Evolutionary conservation across 2,888 invertebrate species (phyloP).

Genomic region (Andrena dorsata): DNA sequence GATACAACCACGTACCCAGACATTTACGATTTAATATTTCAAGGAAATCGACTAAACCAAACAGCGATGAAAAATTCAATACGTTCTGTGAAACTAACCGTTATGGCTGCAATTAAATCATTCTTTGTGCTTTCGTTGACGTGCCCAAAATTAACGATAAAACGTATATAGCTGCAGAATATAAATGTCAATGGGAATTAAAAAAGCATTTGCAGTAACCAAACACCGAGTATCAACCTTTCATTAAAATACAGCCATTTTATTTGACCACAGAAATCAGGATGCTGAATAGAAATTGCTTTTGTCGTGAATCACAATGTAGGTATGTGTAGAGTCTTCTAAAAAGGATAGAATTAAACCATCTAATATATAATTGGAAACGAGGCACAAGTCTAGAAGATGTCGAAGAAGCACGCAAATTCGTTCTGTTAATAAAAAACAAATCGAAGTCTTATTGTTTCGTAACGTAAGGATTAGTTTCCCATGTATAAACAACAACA

Average conservation of each 20-base stretch:
- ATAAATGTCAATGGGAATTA: not conserved
- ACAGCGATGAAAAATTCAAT: not conserved
- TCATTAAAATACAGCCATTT: not conserved
- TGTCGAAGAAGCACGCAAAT: no score
- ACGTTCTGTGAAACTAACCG: not conserved
- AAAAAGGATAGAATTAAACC: no score
- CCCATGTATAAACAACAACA: no score
- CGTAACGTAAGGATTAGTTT: no score
- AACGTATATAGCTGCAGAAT: not conserved
- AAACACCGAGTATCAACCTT: not conserved
- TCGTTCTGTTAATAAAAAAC: no score
- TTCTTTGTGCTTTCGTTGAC: not conserved
- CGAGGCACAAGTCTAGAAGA: no score
- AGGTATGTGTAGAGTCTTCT: no score
- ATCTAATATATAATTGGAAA: no score
- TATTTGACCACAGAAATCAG: not conserved
- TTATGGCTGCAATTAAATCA: not conserved
- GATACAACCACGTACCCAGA: not conserved
- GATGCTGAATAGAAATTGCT: not conserved
- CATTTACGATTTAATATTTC: not conserved
- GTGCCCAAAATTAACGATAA: not conserved
- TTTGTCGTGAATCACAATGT: no score
- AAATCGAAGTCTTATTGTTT: no score
- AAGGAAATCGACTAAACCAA: not conserved
- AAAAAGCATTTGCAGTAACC: not conserved